A percentile compares a stretch with the other conserved stretches of the same genome.
Evolutionary conservation across 2,888 invertebrate species (phyloP).

Genomic region (Margaritifera margaritifera): DNA sequence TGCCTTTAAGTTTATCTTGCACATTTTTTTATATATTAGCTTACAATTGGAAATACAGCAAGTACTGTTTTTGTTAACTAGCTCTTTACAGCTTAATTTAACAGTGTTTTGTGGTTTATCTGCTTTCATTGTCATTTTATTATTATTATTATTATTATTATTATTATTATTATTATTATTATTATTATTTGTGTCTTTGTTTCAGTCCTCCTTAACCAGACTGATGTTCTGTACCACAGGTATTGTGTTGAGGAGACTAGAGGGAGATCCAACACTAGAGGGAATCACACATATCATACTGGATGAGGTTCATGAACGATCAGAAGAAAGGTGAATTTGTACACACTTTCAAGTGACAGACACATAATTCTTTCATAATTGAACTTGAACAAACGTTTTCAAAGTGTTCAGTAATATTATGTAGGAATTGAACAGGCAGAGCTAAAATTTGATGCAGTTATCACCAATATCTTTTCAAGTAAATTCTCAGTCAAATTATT

Average conservation of each 20-base stretch:
- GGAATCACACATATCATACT: constrained; percentile 84
- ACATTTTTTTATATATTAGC: background rate
- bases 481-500: no score
- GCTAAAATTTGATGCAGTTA: no score
- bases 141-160: background rate
- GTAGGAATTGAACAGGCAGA: no score
- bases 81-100: background rate
- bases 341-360: no score
- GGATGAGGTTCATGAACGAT: constrained; percentile 81
- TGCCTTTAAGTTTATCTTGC: no score
- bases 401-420: no score
- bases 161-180: background rate
- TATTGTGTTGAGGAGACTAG: constrained; percentile 85
- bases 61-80: background rate
- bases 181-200: constrained; percentile 1
- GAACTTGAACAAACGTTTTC: no score
- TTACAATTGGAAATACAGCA: background rate
- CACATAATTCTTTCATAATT: no score
- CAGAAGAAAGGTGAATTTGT: constrained; percentile 63
- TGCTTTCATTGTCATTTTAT: background rate
- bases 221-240: constrained; percentile 91
- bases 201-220: constrained; percentile 61
- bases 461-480: no score
- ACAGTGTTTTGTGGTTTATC: background rate
- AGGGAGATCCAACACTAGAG: constrained; percentile 79